These are phyloP conservation scores for Hemibagrus guttatus DNA, from an alignment of 2,797 vertebrate genomes.

Conservation along the genomic window DNA sequence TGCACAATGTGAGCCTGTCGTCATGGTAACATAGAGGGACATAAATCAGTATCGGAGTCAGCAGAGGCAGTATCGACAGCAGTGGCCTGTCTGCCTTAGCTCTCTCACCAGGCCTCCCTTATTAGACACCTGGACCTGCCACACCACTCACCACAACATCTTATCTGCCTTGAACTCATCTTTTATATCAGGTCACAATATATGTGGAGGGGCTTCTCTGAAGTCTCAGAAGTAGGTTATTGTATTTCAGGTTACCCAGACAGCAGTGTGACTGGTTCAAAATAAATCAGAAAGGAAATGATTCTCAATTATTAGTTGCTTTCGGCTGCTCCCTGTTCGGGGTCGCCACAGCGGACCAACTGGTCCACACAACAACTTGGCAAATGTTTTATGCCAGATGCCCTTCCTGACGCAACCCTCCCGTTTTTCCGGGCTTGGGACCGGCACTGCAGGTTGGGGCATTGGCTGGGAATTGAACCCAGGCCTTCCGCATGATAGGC, in stretches of 20 bases:
- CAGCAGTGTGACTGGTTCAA: background rate
- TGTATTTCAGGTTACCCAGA: slow-evolving; percentile 5
- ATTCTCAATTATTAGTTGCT: background rate
- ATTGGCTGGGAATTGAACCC: too few relatives aligned
- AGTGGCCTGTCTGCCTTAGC: slow-evolving; percentile 9
- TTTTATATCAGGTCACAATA: background rate
- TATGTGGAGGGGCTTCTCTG: background rate
- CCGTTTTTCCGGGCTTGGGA: too few relatives aligned
- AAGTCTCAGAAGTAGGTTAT: background rate
- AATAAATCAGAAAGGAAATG: background rate
- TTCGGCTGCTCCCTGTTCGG: too few relatives aligned
- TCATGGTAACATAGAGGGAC: slow-evolving; percentile 49
- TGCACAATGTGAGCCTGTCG: slow-evolving; percentile 12
- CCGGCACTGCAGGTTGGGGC: too few relatives aligned
- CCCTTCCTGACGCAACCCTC: too few relatives aligned
- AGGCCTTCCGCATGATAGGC: too few relatives aligned
- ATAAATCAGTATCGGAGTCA: slow-evolving; percentile 39
- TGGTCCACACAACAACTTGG: too few relatives aligned
- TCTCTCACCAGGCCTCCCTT: slow-evolving; percentile 11
- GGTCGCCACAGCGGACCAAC: too few relatives aligned
- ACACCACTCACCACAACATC: background rate
- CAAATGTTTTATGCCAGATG: too few relatives aligned
- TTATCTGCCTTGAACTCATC: background rate
- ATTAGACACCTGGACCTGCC: slow-evolving; percentile 16
- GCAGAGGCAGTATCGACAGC: slow-evolving; percentile 33